phyloP scores from a whole-genome alignment of 2,113 vertebrate genomes.

The Orcinus orca region DNA sequence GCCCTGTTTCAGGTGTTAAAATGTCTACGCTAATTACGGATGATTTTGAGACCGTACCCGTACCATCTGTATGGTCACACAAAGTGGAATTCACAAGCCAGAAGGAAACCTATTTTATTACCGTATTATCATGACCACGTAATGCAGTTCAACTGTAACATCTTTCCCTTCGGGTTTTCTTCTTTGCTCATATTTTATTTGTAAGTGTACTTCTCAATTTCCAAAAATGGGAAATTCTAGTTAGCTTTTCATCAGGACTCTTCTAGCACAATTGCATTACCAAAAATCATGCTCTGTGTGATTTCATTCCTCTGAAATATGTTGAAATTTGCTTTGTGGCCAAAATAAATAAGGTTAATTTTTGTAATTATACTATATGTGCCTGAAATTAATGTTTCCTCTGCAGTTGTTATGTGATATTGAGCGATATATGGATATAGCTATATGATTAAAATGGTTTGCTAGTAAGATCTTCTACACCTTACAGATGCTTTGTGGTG shows the following conservation, averaged over 20 bases:
- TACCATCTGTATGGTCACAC: neutral
- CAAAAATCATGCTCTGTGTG: neutral
- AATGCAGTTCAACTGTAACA: neutral
- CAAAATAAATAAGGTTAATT: neutral
- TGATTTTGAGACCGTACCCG: neutral
- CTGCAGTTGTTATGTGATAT: neutral
- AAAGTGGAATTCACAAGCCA: neutral
- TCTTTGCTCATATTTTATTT: neutral
- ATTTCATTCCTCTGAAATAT: neutral
- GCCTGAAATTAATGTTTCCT: neutral
- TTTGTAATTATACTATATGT: neutral
- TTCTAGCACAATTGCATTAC: neutral
- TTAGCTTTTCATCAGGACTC: neutral
- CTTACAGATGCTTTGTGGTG: too few species aligned
- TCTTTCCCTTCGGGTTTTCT: neutral
- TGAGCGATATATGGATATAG: neutral
- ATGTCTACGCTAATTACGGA: neutral
- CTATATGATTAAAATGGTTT: neutral
- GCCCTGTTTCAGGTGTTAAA: neutral
- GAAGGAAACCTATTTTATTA: too few species aligned
- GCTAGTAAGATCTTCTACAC: neutral
- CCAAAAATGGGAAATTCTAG: neutral
- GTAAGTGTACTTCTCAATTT: neutral
- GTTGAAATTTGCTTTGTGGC: neutral
- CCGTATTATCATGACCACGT: neutral